Base-by-base conservation (phyloP, 2,113 vertebrate species). In the Ceuthmochares aereus region DNA sequence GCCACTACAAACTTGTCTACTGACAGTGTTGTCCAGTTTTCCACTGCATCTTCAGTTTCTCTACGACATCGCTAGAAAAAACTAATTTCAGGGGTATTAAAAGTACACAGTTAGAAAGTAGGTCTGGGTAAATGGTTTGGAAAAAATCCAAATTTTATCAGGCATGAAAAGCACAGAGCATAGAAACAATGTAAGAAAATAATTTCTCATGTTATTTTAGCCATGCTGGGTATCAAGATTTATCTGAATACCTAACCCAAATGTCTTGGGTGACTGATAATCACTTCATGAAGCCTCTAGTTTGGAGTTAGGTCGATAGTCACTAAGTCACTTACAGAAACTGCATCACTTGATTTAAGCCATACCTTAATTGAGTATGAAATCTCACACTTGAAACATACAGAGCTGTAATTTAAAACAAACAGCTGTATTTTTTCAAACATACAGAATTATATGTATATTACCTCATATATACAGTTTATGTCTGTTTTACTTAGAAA, bases 101-200 rank as follows among this genome's bases (percentile, higher is more conserved):
- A 96, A 95, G 54, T 76, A 86, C 40, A 91, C 34, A 92, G 73
- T 81, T 87, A 92, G 68, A 97, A 97, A 93, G 74, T 89, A 97
- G 87, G 91, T 92, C 88, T 96, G 20, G 42, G 34, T 95, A 98
- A 98, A 97, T 95, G 93, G 62, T 90, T 96, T 93, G 79, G 91
- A 97, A 97, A 90, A 91, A 97, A 97, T 96, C 64, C 87, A 95
- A 87, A 95, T 84, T 45, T 89, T 66, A 75, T 69, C 94, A 96
- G 3, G 63, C 87, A 95, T 95, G 81, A 95, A 96, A 96, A 94
- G 12, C 27, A 95, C 16, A 83, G 73, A 93, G 55, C 36, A 95
- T 11, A 92, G 52, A 90, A 95, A 90, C 79, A 93, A 92, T 87
- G 32, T 34, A 94, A 91, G 45, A 92, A 88, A 87, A 93, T 79